Evolutionary conservation across 2,797 vertebrate genomes (phyloP), one percentile per base, ranked within the genome.

Genomic region (Centropyge bicolor): DNA sequence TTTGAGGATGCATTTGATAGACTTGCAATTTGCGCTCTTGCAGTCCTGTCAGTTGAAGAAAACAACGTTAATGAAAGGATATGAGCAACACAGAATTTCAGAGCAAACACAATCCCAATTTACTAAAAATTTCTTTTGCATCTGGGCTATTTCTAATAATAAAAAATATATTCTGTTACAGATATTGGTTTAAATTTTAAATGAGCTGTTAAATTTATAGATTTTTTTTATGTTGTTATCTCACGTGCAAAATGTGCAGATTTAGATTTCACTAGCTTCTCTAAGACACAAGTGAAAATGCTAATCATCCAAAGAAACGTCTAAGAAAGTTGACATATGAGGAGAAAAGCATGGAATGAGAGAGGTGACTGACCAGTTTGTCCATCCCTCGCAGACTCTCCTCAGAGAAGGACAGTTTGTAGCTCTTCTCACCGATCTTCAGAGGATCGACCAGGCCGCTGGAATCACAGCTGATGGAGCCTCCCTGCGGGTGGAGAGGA

Each of bases 1-100:
- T 91, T 96, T 96, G 45, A 98, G 88, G 75, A 91, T 90, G 89
- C 97, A 98, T 65, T 93, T 87, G 60, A 98, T 82, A 2, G 84
- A 87, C 46, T 89, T 78, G 78, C 97, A 98, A 20, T 90, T 94
- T 67, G 93, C 82, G 4, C 81, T 96, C 56, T 91, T 89, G 83
- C 97, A 98, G 84, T 96, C 96, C 97, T 98, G 81, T 65, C 3
- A 65, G 52, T 73, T 13, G 63, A 67, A 49, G 24, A 40, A 27
- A 48, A 0, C 3, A 20, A 16, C 2, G 31, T 8, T 9, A 51
- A 45, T 8, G 48, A 51, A 27, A 75, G 10, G 17, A 60, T 59
- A 27, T 57, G 8, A 75, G 7, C 13, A 31, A 48, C 13, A 12
- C 0, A 12, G 9, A 17, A 67, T 24, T 7, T 40, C 0, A 46